Evolutionary conservation across 1,140 invertebrate genomes (phyloP), one percentile per base, ranked within the genome.

Genomic region (Rhizoglyphus robini): DNA sequence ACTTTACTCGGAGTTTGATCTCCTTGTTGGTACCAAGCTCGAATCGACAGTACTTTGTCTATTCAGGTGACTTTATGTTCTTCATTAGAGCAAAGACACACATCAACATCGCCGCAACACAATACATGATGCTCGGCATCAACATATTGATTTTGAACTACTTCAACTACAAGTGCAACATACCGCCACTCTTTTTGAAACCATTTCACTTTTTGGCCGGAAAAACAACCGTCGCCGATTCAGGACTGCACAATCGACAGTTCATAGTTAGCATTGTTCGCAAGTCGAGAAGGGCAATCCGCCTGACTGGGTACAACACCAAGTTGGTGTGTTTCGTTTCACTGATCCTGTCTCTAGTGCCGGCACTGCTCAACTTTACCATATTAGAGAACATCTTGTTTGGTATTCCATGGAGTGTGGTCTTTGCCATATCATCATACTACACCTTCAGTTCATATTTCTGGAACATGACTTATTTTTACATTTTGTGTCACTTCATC

Each of bases 61-160:
- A 32, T 23, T 3, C 27, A 4, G 58, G 58, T 15, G 58, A 60
- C 36, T 60, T 13, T 8, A 18, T 27, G 29, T 60, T 11, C 8
- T 60, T 15, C 29, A 60, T 60, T 13, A 27, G 58, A 32, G 58
- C 58, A 34, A 60, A 60, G 15, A 60, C 27, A 32, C 58, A 60
- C 27, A 60, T 60, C 27, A 60, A 60, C 27, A 46, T 60, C 23
- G 58, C 58, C 13, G 58, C 58, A 3, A 60, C 13, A 2, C 2
- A 29, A 3, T 60, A 60, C 27, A 60, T 29, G 29, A n/a, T 60
- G n/a, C 23, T 60, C 18, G 58, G 58, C 25, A 32, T 32, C 23
- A 60, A 13, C 58, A 34, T 32, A 34, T 27, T 34, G 2, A 1
- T 46, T 2, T 2, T 60, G 29, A 29, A 29, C 29, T 1, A 4